These are phyloP conservation scores for Excalfactoria chinensis DNA, from an alignment of 2,113 vertebrate genomes.

Conservation along the genomic window DNA sequence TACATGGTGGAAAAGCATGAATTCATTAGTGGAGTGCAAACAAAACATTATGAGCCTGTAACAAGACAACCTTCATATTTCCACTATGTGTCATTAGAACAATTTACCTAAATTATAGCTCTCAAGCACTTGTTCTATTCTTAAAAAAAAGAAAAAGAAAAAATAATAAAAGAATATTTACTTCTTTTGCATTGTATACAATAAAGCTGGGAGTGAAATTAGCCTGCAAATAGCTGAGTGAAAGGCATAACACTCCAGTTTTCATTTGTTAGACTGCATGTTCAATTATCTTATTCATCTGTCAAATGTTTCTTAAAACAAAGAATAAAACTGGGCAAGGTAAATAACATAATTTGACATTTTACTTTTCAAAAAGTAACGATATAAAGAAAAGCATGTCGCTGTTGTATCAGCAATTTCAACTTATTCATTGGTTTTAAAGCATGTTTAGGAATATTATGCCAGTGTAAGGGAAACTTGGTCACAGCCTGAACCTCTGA, in stretches of 20 bases:
- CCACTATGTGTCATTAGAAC: background rate
- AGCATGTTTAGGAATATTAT: background rate
- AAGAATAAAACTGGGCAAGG: background rate
- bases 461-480: too few species aligned
- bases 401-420: background rate
- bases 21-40: background rate
- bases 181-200: background rate
- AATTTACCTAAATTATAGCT: background rate
- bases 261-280: background rate
- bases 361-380: background rate
- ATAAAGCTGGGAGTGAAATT: background rate
- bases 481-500: too few species aligned
- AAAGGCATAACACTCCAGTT: background rate
- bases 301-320: background rate
- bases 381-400: background rate
- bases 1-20: background rate
- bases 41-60: background rate
- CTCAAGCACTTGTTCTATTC: background rate
- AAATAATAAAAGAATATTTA: too few species aligned
- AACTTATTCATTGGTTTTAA: background rate
- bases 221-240: background rate
- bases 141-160: too few species aligned
- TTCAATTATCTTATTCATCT: background rate
- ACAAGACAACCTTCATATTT: background rate
- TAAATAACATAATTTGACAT: background rate